A percentile compares a stretch with the other conserved stretches of the same genome.
phyloP scores from a whole-genome alignment of 2,113 vertebrate genomes.

The Helogale parvula region DNA sequence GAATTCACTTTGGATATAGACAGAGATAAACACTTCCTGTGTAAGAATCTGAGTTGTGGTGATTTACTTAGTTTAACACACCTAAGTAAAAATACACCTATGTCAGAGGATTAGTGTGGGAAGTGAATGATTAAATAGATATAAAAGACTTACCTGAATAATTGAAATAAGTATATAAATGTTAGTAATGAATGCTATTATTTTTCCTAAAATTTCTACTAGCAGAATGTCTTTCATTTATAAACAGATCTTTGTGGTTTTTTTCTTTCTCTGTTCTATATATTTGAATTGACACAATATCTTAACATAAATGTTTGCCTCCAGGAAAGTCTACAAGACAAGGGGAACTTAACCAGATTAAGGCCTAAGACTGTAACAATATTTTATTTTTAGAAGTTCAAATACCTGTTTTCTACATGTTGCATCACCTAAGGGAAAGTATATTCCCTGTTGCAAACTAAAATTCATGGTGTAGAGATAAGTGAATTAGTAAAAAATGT shows the following conservation, averaged over 20 bases:
- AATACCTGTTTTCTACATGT: background rate
- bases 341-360: background rate
- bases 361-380: background rate
- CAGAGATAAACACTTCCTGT: background rate
- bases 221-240: background rate
- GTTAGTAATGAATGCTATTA: background rate
- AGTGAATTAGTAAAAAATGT: background rate
- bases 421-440: background rate
- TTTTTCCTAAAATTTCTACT: background rate
- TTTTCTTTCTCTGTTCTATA: background rate
- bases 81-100: background rate
- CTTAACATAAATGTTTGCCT: background rate
- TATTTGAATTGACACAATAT: background rate
- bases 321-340: background rate
- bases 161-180: background rate
- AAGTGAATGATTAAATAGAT: background rate
- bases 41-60: background rate
- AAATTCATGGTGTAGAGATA: background rate
- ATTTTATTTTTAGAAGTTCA: background rate
- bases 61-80: background rate
- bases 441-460: background rate
- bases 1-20: background rate
- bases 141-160: background rate
- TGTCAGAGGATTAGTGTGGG: background rate
- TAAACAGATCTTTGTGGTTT: background rate